Evolutionary conservation across 2,797 vertebrate genomes (phyloP), one percentile per base, ranked within the genome.

Genomic region (Amblyraja radiata): DNA sequence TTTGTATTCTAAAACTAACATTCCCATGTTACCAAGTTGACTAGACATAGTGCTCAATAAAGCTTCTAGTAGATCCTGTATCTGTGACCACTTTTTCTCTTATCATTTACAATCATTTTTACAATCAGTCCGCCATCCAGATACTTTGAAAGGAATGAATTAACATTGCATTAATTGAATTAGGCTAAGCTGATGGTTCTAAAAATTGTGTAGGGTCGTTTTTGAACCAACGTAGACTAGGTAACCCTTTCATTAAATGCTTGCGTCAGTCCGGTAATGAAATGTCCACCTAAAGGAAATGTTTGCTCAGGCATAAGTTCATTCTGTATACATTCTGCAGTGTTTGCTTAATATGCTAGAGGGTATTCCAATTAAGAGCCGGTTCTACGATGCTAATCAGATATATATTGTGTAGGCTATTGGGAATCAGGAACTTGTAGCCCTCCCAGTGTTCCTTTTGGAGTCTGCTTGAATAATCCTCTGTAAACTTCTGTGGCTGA

Each of bases 241-340:
- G 73, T 92, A 76, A 54, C 46, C 73, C 46, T 76, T 71, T 92
- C 90, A 92, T 76, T 39, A 92, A 92, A 92, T 92, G 71, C 39
- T 92, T 76, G 10, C 71, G 54, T 92, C 74, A 73, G 46, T 92
- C 84, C 63, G 46, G 46, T 92, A 74, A 92, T 92, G 71, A 58
- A 76, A 92, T 39, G 25, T 92, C 71, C 71, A 92, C 13, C 76
- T 92, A 76, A 76, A 76, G 71, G 68, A 39, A 91, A 76, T 76
- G 68, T 92, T 92, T 92, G 90, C 71, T 92, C 90, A 92, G 71
- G 90, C 90, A 92, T 92, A 92, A 92, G 25, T 92, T 92, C 90
- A 92, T 92, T 92, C 90, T 92, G 90, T 76, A 92, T 92, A 92
- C 90, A 92, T 92, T 92, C 90, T 76, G 58, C 54, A 92, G 90